A percentile compares a stretch with the other conserved stretches of the same genome.
Conservation (phyloP, 2,113 vertebrate species). For the Festucalex cinctus region DNA sequence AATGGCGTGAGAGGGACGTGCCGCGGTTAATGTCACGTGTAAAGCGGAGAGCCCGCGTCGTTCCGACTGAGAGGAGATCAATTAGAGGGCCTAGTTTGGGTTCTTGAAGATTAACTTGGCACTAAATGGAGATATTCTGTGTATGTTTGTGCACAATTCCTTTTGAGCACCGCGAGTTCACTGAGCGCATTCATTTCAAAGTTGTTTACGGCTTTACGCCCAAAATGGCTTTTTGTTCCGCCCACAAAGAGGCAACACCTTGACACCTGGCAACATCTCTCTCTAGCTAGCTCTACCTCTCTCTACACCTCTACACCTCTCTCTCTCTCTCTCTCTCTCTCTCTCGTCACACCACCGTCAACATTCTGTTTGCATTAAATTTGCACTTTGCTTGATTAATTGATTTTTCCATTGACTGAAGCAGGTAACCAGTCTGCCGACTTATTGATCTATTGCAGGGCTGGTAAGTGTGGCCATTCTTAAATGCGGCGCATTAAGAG, state of each 20-base stretch:
- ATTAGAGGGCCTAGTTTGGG: conserved; percentile 45
- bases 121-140: background rate
- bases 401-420: no score
- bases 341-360: conserved; percentile 6
- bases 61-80: conserved; percentile 34
- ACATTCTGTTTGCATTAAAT: conserved; percentile 22
- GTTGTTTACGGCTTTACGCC: conserved; percentile 29
- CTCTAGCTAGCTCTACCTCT: no score
- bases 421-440: no score
- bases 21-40: conserved; percentile 16
- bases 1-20: background rate
- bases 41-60: no score
- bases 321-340: background rate
- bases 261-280: conserved; percentile 18
- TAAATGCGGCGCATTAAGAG: no score
- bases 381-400: background rate
- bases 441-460: no score
- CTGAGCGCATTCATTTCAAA: conserved; percentile 25
- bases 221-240: conserved; percentile 42
- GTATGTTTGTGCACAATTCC: background rate
- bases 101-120: conserved; percentile 46
- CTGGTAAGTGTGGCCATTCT: no score
- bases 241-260: conserved; percentile 24
- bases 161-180: conserved; percentile 7
- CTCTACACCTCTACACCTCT: no score